Evolutionary conservation across 2,888 invertebrate species (phyloP).

Genomic region (Polia nebulosa): DNA sequence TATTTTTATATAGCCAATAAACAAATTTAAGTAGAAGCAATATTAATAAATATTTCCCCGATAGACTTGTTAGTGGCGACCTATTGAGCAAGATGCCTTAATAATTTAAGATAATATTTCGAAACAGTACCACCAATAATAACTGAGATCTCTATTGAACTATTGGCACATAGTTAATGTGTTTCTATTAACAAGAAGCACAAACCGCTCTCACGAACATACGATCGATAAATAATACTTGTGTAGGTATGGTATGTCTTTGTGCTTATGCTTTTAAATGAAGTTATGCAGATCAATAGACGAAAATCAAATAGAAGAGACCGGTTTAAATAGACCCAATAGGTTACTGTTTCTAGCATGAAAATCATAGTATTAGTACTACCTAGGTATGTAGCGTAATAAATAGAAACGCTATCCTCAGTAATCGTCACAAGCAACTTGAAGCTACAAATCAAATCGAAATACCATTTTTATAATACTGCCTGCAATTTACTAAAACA

Average conservation of each 20-base stretch:
- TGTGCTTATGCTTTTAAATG: constrained; percentile 16
- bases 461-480: constrained; percentile 13
- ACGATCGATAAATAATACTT: constrained; percentile 11
- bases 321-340: too few species aligned
- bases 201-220: constrained; percentile 13
- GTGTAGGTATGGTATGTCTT: neutral
- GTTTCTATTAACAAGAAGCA: constrained; percentile 15
- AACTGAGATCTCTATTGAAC: constrained; percentile 17
- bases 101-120: constrained; percentile 27
- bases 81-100: constrained; percentile 20
- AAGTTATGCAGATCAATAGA: constrained; percentile 7
- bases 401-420: neutral
- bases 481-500: constrained; percentile 15
- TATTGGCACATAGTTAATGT: constrained; percentile 32
- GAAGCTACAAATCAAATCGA: neutral
- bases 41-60: constrained; percentile 18
- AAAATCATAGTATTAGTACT: neutral
- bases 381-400: neutral
- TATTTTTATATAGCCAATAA: constrained; percentile 35
- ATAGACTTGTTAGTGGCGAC: constrained; percentile 23
- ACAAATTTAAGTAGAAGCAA: constrained; percentile 26
- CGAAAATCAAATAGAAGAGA: neutral
- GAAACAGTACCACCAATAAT: constrained; percentile 14
- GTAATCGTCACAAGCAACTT: neutral
- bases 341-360: too few species aligned